These are phyloP conservation scores for Alviniconcha strummeri DNA, from an alignment of 2,888 invertebrate species.

Conservation along the genomic window DNA sequence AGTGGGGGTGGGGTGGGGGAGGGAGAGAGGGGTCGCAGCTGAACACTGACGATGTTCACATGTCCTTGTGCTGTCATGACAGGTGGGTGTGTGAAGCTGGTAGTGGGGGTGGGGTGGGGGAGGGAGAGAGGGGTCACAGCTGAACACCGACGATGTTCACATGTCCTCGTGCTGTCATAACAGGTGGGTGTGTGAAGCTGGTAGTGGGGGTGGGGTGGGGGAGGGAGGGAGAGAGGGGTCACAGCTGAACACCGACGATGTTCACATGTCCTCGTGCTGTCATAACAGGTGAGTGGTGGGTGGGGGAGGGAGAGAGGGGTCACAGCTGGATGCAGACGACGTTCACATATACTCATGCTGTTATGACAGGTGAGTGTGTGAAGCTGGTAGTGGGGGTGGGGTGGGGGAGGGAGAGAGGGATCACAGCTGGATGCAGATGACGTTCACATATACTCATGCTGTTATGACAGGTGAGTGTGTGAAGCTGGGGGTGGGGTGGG, in stretches of 20 bases:
- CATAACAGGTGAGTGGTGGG: constrained; percentile 34
- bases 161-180: constrained; percentile 63
- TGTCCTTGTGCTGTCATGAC: constrained; percentile 57
- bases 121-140: constrained; percentile 49
- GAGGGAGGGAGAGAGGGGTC: constrained; percentile 38
- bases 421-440: constrained; percentile 68
- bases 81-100: too few relatives aligned
- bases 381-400: not conserved
- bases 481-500: too few relatives aligned
- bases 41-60: constrained; percentile 60
- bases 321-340: constrained; percentile 67
- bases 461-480: constrained; percentile 61
- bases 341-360: constrained; percentile 59
- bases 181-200: constrained; percentile 51
- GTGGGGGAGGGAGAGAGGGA: not conserved
- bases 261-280: constrained; percentile 59
- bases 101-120: not conserved
- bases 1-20: not conserved
- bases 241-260: constrained; percentile 66
- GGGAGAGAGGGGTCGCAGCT: constrained; percentile 64
- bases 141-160: constrained; percentile 63
- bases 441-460: constrained; percentile 57
- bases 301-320: not conserved
- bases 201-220: not conserved
- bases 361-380: constrained; percentile 60